A percentile compares a stretch with the other conserved stretches of the same genome.
Evolutionary conservation across 2,797 vertebrate species (phyloP).

Genomic region (Mionectes olivaceus): DNA sequence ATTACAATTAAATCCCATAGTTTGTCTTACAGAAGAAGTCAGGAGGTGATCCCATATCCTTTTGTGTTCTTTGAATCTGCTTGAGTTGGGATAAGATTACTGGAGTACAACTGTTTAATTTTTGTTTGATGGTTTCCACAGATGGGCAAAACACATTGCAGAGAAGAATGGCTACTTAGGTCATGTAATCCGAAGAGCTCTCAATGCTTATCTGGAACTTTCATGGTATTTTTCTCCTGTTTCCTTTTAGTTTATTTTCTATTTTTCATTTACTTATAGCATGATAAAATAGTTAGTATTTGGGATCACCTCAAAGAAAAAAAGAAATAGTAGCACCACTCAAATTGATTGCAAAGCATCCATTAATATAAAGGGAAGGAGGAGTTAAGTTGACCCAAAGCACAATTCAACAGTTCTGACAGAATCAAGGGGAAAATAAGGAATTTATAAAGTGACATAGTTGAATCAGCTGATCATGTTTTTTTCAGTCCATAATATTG

Average conservation of each 20-base stretch:
- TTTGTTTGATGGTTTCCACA: slow-evolving; percentile 62
- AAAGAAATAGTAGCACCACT: background rate
- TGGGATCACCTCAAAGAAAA: background rate
- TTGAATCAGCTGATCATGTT: background rate
- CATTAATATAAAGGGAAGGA: background rate
- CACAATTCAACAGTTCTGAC: background rate
- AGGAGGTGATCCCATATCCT: background rate
- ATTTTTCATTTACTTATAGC: background rate
- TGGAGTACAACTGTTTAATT: background rate
- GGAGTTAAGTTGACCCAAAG: background rate
- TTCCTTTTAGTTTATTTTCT: background rate
- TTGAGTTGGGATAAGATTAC: background rate
- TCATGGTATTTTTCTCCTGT: slow-evolving; percentile 79
- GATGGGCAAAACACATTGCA: slow-evolving; percentile 88
- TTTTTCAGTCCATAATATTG: background rate
- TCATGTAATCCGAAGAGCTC: slow-evolving; percentile 86
- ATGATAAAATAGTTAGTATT: background rate
- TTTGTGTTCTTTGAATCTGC: background rate
- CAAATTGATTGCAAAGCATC: background rate
- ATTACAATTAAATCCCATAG: background rate
- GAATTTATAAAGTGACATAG: background rate
- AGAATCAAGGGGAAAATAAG: background rate
- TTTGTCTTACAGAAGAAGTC: background rate
- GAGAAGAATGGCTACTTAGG: slow-evolving; percentile 92
- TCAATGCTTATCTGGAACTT: slow-evolving; percentile 87